Conservation (phyloP, 2,113 vertebrate genomes). For the Todiramphus chloris region DNA sequence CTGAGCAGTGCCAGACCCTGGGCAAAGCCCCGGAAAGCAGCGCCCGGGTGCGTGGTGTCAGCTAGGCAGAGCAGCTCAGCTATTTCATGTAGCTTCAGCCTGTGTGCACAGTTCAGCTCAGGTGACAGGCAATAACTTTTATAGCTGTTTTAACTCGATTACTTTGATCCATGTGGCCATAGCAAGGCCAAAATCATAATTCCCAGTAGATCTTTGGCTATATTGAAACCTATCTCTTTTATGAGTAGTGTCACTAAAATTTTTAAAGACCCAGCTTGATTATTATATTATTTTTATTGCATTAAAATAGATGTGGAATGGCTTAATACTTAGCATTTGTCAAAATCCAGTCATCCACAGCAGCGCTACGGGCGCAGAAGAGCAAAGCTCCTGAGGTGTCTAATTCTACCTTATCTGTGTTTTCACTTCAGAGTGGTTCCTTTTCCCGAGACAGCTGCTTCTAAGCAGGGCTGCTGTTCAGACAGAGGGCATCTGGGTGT, state of each 20-base stretch:
- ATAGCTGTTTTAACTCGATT: constrained; percentile 21
- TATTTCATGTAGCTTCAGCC: not conserved
- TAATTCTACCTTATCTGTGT: not conserved
- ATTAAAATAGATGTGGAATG: not conserved
- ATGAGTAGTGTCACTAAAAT: not conserved
- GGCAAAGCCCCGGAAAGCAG: not conserved
- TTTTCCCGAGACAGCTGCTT: constrained; percentile 15
- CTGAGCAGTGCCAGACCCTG: not conserved
- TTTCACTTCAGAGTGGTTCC: constrained; percentile 19
- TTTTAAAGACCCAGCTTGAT: not conserved
- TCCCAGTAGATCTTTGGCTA: not conserved
- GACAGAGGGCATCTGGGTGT: constrained; percentile 22
- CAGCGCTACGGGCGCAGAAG: not conserved
- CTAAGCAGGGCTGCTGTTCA: not conserved
- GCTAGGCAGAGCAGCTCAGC: not conserved
- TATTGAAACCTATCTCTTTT: not conserved
- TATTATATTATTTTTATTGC: constrained; percentile 21
- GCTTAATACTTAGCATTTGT: not conserved
- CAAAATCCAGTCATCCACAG: not conserved
- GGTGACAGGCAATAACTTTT: not conserved
- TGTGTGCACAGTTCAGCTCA: not conserved
- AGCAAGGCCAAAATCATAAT: not conserved
- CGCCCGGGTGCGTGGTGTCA: fast-evolving
- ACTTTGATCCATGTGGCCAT: not conserved
- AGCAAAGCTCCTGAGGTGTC: not conserved